A percentile compares a stretch with the other conserved stretches of the same genome.
Evolutionary conservation across 2,888 invertebrate genomes (phyloP).

Genomic region (Chaetogeoica ovagalla): DNA sequence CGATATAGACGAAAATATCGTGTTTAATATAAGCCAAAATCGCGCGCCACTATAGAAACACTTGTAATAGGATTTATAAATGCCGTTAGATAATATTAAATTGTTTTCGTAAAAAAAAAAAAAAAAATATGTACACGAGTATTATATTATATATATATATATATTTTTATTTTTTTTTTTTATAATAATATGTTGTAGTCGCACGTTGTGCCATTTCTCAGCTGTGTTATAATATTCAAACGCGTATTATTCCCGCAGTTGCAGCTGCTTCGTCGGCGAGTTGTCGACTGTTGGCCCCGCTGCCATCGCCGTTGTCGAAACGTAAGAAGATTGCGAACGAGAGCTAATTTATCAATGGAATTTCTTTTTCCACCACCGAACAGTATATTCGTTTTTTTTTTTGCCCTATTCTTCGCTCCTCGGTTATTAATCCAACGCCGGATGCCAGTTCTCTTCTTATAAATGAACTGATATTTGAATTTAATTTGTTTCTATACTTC

Average conservation of each 20-base stretch:
- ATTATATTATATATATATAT: too few species aligned
- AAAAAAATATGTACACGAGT: too few species aligned
- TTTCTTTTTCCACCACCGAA: not conserved
- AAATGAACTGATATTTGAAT: too few species aligned
- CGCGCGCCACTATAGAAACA: too few species aligned
- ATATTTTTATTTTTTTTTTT: not conserved
- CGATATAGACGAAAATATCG: too few species aligned
- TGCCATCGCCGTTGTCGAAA: not conserved
- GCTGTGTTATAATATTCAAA: not conserved
- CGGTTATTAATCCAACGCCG: not conserved
- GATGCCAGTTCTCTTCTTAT: not conserved
- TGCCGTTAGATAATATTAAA: too few species aligned
- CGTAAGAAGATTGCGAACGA: constrained; percentile 9
- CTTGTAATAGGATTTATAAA: too few species aligned
- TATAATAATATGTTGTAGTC: not conserved
- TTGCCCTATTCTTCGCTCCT: not conserved
- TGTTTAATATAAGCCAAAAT: too few species aligned
- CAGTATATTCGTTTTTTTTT: not conserved
- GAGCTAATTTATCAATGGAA: constrained; percentile 24
- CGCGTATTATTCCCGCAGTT: not conserved
- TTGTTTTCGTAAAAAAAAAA: not conserved
- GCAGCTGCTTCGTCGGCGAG: constrained; percentile 19
- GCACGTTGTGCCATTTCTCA: not conserved
- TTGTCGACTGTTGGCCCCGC: not conserved
- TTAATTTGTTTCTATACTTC: too few species aligned